A percentile compares a stretch with the other conserved stretches of the same genome.
Conservation (phyloP, 1,140 invertebrate species). For the Philotrypesis tridentata region DNA sequence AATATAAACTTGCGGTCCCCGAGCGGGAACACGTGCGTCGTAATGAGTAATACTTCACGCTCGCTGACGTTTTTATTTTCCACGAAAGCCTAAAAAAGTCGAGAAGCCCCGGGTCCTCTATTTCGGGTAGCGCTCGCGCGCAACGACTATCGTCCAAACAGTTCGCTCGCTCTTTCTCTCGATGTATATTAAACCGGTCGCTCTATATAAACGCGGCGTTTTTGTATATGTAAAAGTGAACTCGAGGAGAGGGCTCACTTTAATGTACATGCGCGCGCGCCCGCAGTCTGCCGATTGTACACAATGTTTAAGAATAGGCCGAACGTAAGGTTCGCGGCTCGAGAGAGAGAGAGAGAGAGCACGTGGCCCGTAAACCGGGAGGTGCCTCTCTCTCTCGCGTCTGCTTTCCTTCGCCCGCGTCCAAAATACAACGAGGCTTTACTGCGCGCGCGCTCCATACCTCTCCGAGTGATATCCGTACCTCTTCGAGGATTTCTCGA, state of each 20-base stretch:
- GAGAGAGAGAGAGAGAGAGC: neutral
- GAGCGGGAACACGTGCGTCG: neutral
- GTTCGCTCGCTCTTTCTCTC: too few species aligned
- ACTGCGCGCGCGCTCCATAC: neutral
- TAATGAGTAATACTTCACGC: too few species aligned
- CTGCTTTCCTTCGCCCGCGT: neutral
- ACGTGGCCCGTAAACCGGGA: slow-evolving; percentile 22
- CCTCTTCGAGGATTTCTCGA: slow-evolving; percentile 20
- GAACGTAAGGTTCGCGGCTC: slow-evolving; percentile 3
- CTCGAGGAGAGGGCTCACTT: too few species aligned
- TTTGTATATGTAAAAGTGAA: too few species aligned
- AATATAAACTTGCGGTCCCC: neutral
- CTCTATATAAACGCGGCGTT: too few species aligned
- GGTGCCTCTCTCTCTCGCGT: too few species aligned
- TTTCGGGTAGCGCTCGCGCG: neutral
- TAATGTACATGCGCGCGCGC: neutral
- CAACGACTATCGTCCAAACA: neutral
- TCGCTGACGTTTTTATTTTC: too few species aligned
- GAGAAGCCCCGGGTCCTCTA: neutral
- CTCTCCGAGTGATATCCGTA: too few species aligned
- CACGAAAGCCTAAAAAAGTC: neutral
- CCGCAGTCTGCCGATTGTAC: neutral
- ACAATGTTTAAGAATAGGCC: slow-evolving; percentile 31
- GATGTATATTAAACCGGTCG: too few species aligned
- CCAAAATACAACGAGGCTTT: slow-evolving; percentile 34